Conservation (phyloP, 2,797 vertebrate species). For the Tangara arthus region DNA sequence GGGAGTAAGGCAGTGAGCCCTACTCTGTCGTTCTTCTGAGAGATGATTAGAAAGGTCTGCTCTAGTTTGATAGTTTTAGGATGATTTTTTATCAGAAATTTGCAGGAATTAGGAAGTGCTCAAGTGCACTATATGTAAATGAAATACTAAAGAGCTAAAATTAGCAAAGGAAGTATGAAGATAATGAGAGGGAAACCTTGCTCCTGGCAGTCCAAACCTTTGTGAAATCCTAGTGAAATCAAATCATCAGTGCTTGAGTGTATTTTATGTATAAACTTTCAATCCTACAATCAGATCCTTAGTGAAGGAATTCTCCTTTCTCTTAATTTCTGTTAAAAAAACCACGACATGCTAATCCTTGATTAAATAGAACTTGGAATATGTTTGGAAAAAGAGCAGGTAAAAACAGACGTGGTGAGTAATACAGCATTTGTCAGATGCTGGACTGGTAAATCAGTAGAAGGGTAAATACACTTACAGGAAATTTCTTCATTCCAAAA, state of each 20-base stretch:
- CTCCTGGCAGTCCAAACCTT: background rate
- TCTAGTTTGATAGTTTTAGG: background rate
- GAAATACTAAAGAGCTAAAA: background rate
- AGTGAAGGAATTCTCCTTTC: background rate
- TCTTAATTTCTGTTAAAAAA: background rate
- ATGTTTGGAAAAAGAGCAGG: background rate
- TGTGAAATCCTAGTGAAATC: background rate
- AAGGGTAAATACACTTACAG: background rate
- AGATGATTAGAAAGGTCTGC: constrained; percentile 10
- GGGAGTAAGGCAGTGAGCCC: background rate
- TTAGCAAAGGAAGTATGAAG: background rate
- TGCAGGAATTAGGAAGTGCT: constrained; percentile 7
- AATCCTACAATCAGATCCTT: background rate
- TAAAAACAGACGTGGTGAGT: background rate
- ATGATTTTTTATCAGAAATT: constrained; percentile 31
- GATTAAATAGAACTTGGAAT: background rate
- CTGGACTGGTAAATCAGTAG: background rate
- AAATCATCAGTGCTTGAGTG: background rate
- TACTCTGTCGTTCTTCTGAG: background rate
- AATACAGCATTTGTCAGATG: background rate
- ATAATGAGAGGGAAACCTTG: background rate
- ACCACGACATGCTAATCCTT: background rate
- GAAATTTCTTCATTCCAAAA: background rate
- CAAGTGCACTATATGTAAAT: background rate
- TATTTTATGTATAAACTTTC: background rate